Evolutionary conservation across 1,140 invertebrate genomes (phyloP).

Genomic region (Palaemon carinicauda): DNA sequence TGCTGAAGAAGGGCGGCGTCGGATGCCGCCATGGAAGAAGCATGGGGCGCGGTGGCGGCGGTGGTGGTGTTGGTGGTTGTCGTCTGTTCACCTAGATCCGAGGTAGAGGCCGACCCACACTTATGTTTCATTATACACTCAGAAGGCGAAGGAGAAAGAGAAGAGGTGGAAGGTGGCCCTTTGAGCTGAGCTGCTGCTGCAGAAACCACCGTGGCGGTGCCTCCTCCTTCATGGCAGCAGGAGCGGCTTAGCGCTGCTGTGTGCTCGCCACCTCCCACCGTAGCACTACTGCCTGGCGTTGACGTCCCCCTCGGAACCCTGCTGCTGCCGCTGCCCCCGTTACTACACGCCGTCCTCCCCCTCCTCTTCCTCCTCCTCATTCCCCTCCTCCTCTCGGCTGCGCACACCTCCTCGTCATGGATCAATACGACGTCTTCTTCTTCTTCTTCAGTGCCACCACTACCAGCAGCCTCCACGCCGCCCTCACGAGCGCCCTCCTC

Average conservation of each 20-base stretch:
- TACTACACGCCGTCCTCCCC: too few species aligned
- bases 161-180: too few species aligned
- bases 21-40: conserved; percentile 41
- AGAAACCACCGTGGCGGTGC: conserved; percentile 20
- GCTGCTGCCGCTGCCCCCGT: too few species aligned
- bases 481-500: conserved; percentile 41
- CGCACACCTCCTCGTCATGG: conserved; percentile 50
- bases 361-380: too few species aligned
- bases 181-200: not conserved
- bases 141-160: not conserved
- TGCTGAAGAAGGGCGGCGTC: conserved; percentile 28
- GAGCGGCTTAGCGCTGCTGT: conserved; percentile 46
- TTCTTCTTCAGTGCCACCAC: not conserved
- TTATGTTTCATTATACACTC: conserved; percentile 51
- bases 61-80: too few species aligned
- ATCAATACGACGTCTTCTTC: conserved; percentile 47
- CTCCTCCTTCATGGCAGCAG: conserved; percentile 47
- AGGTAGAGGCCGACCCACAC: conserved; percentile 23
- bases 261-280: conserved; percentile 51
- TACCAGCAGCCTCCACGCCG: conserved; percentile 39
- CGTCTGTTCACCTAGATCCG: not conserved
- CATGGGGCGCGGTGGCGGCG: conserved; percentile 29
- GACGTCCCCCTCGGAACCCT: too few species aligned
- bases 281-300: conserved; percentile 21
- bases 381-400: conserved; percentile 29